phyloP scores from a whole-genome alignment of 1,140 invertebrate species.

The Phymastichus coffea region DNA sequence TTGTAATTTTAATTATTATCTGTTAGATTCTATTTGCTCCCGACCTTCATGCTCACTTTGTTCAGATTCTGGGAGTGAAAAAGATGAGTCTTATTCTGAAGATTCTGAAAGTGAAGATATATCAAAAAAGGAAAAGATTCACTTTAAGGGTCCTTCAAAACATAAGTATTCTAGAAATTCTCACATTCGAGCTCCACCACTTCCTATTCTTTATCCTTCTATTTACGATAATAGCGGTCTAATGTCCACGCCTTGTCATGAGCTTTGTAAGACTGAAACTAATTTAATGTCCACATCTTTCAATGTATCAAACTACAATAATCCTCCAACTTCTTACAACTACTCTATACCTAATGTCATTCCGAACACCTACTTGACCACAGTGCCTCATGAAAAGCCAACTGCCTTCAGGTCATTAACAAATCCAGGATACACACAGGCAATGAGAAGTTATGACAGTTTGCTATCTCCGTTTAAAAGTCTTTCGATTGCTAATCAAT shows the following conservation, averaged over 20 bases:
- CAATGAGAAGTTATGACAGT: slow-evolving; percentile 33
- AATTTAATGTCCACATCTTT: slow-evolving; percentile 41
- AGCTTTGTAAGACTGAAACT: slow-evolving; percentile 37
- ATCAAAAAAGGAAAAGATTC: slow-evolving; percentile 38
- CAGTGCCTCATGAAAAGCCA: slow-evolving; percentile 23
- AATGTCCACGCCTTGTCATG: slow-evolving; percentile 42
- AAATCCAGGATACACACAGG: slow-evolving; percentile 16
- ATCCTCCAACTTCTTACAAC: slow-evolving; percentile 14
- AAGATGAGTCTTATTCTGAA: slow-evolving; percentile 50
- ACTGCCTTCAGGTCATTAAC: slow-evolving; percentile 12
- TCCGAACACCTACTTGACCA: slow-evolving; percentile 10
- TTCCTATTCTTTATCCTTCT: slow-evolving; percentile 40
- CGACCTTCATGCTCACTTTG: slow-evolving; percentile 59
- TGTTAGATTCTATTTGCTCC: slow-evolving; percentile 60
- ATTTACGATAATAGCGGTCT: slow-evolving; percentile 37
- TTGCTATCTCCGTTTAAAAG: slow-evolving; percentile 39
- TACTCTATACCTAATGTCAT: slow-evolving; percentile 19
- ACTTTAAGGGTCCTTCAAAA: slow-evolving; percentile 37
- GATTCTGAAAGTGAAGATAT: slow-evolving; percentile 48
- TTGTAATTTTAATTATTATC: slow-evolving; percentile 4
- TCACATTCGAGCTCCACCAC: slow-evolving; percentile 47
- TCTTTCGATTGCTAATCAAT: slow-evolving; percentile 23
- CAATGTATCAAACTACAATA: slow-evolving; percentile 33
- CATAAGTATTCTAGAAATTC: slow-evolving; percentile 47
- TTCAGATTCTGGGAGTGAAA: slow-evolving; percentile 54